These are phyloP conservation scores for Oscheius sp. DNA, from an alignment of 2,888 invertebrate genomes.

Conservation along the genomic window DNA sequence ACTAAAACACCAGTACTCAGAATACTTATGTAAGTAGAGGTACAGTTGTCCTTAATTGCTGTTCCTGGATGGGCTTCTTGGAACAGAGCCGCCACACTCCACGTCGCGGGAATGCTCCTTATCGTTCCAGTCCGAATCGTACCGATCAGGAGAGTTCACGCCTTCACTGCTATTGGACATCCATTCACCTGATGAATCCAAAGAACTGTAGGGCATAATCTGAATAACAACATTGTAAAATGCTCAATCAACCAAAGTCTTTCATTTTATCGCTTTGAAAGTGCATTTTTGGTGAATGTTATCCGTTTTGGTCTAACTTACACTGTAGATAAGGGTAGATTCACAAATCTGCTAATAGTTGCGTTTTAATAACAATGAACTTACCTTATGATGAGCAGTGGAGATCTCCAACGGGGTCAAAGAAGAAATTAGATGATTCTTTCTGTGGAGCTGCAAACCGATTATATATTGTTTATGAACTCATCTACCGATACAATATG, in stretches of 20 bases:
- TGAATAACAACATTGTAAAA: slow-evolving; percentile 29
- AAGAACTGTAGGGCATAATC: slow-evolving; percentile 58
- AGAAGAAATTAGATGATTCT: slow-evolving; percentile 5
- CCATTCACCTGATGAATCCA: slow-evolving; percentile 59
- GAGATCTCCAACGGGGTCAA: slow-evolving; percentile 53
- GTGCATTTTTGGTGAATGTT: neutral
- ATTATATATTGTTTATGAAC: neutral
- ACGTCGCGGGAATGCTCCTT: slow-evolving; percentile 19
- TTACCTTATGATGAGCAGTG: slow-evolving; percentile 54
- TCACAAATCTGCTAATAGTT: slow-evolving; percentile 32
- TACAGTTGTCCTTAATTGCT: neutral
- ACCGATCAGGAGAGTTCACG: slow-evolving; percentile 54
- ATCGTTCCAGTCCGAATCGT: slow-evolving; percentile 31
- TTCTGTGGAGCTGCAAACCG: slow-evolving; percentile 14
- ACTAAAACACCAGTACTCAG: slow-evolving; percentile 28
- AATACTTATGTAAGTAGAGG: slow-evolving; percentile 22
- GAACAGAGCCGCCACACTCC: slow-evolving; percentile 5
- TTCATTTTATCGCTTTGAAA: neutral
- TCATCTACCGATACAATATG: slow-evolving; percentile 45
- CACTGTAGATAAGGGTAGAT: slow-evolving; percentile 30
- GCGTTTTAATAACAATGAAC: neutral
- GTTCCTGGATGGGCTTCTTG: slow-evolving; percentile 12
- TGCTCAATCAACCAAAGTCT: neutral
- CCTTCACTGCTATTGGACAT: slow-evolving; percentile 60
- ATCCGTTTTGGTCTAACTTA: slow-evolving; percentile 22